Evolutionary conservation across 2,888 invertebrate genomes (phyloP).

Genomic region (Dicranocentrus wangi): DNA sequence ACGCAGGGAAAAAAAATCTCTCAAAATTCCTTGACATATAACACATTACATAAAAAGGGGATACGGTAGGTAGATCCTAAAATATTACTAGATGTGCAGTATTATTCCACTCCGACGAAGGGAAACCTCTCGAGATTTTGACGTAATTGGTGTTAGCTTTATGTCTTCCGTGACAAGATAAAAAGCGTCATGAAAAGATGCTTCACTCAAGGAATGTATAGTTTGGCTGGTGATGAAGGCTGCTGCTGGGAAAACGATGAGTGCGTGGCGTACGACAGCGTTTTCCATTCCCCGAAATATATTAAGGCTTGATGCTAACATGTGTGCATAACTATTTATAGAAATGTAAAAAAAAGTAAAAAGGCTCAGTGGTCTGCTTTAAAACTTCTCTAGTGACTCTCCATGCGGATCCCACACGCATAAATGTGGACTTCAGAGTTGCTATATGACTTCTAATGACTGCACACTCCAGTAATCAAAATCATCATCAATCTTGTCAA

Average conservation of each 20-base stretch:
- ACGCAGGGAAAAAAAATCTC: conserved; percentile 1
- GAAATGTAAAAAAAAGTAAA: conserved; percentile 23
- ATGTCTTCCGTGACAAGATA: conserved; percentile 43
- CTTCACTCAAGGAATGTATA: background rate
- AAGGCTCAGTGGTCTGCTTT: background rate
- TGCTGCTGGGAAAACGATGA: conserved; percentile 21
- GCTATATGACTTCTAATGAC: conserved; percentile 32
- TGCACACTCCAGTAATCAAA: conserved; percentile 50
- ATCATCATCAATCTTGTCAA: conserved; percentile 53
- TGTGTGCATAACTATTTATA: background rate
- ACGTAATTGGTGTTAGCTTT: conserved; percentile 53
- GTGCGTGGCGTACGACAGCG: conserved; percentile 22
- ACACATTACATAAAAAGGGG: background rate
- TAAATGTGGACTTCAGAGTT: background rate
- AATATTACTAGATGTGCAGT: too few relatives aligned
- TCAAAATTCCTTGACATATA: conserved; percentile 1
- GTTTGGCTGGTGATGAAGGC: conserved; percentile 44
- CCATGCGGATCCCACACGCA: background rate
- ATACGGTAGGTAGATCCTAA: too few relatives aligned
- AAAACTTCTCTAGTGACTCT: background rate
- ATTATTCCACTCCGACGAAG: background rate
- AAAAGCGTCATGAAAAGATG: conserved; percentile 32
- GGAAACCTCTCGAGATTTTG: conserved; percentile 35
- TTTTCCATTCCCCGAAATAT: background rate
- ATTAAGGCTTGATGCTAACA: background rate